phyloP scores from a whole-genome alignment of 2,888 invertebrate species.

The Hypercompe scribonia region DNA sequence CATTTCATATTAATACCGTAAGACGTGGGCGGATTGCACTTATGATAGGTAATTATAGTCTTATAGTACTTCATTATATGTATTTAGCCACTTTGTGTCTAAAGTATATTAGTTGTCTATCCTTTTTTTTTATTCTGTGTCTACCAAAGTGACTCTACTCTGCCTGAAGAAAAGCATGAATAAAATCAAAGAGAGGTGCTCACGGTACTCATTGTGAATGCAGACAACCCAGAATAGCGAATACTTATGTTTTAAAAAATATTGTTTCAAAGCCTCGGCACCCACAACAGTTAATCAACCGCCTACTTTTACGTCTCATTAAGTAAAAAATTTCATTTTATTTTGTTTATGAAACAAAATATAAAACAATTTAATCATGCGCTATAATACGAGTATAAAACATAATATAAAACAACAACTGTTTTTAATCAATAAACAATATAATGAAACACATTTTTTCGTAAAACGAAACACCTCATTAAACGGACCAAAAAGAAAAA shows the following conservation, averaged over 20 bases:
- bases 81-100: neutral
- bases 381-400: no score
- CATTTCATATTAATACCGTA: neutral
- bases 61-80: neutral
- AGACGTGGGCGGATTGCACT: neutral
- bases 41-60: neutral
- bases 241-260: no score
- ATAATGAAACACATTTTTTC: neutral
- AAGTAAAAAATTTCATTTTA: neutral
- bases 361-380: no score
- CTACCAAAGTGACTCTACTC: no score
- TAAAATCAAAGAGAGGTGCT: no score
- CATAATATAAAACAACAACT: neutral
- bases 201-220: no score
- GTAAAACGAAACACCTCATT: conserved; percentile 7
- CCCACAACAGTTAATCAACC: neutral
- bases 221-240: no score
- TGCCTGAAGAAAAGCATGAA: no score
- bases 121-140: no score
- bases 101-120: neutral
- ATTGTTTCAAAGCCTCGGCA: neutral
- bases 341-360: neutral
- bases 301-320: neutral
- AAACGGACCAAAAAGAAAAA: neutral
- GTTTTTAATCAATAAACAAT: neutral